phyloP scores from a whole-genome alignment of 2,888 invertebrate species.

The Clusia tigrina region DNA sequence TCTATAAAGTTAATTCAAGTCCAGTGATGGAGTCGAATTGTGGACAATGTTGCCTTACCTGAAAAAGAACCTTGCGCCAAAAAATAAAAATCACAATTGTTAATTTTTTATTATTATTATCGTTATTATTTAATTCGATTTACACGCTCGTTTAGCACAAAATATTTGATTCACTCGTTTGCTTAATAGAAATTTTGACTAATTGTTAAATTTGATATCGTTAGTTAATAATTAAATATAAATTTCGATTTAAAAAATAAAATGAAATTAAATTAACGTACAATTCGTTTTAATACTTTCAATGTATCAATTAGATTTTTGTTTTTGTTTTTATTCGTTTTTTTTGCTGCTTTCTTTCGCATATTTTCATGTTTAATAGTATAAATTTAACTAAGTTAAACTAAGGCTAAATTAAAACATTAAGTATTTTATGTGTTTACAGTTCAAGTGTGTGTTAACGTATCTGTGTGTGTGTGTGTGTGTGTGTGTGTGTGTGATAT shows the following conservation, averaged over 20 bases:
- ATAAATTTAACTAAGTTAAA: no score
- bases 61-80: neutral
- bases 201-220: neutral
- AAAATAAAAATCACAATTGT: neutral
- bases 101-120: slow-evolving; percentile 29
- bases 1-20: no score
- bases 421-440: neutral
- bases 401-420: slow-evolving; percentile 8
- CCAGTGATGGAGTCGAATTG: no score
- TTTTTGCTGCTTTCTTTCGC: neutral
- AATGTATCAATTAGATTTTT: neutral
- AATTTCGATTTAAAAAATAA: neutral
- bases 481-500: neutral
- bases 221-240: neutral
- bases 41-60: no score
- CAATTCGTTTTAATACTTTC: slow-evolving; percentile 4
- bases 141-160: slow-evolving; percentile 38
- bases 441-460: neutral
- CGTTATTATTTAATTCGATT: slow-evolving; percentile 38
- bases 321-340: neutral
- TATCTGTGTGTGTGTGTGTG: neutral
- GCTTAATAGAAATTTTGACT: slow-evolving; percentile 18
- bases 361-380: slow-evolving; percentile 3
- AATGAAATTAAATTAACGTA: neutral
- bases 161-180: slow-evolving; percentile 48